Evolutionary conservation across 2,888 invertebrate genomes (phyloP).

Genomic region (Rotaria macrura): DNA sequence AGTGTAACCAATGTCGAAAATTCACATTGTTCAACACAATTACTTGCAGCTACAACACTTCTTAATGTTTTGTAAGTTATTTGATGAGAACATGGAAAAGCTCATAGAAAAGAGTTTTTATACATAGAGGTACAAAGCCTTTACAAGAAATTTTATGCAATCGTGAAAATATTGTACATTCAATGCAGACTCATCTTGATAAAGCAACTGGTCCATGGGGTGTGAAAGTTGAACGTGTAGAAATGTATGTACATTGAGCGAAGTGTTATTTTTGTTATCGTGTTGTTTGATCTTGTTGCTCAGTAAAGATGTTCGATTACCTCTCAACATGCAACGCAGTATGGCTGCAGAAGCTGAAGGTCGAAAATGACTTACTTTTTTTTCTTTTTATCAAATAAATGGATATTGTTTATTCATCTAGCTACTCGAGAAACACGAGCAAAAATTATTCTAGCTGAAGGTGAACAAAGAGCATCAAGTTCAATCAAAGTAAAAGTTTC

Average conservation of each 20-base stretch:
- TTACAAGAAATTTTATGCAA: constrained; percentile 33
- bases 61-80: constrained; percentile 39
- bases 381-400: neutral
- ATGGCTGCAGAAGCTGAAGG: constrained; percentile 47
- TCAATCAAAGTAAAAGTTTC: constrained; percentile 57
- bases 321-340: constrained; percentile 44
- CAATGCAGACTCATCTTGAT: constrained; percentile 24
- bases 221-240: constrained; percentile 33
- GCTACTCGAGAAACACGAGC: constrained; percentile 45
- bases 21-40: constrained; percentile 42
- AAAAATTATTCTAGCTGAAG: constrained; percentile 41
- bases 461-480: constrained; percentile 58
- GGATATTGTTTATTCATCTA: neutral
- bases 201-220: constrained; percentile 29
- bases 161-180: constrained; percentile 30
- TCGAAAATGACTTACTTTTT: neutral
- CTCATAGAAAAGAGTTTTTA: neutral
- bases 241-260: constrained; percentile 23
- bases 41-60: constrained; percentile 46
- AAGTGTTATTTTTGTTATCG: neutral
- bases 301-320: constrained; percentile 41
- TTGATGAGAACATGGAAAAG: neutral
- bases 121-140: constrained; percentile 35
- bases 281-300: neutral
- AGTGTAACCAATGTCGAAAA: constrained; percentile 46